These are phyloP conservation scores for Ceriagrion tenellum DNA, from an alignment of 2,888 invertebrate genomes.

Conservation along the genomic window DNA sequence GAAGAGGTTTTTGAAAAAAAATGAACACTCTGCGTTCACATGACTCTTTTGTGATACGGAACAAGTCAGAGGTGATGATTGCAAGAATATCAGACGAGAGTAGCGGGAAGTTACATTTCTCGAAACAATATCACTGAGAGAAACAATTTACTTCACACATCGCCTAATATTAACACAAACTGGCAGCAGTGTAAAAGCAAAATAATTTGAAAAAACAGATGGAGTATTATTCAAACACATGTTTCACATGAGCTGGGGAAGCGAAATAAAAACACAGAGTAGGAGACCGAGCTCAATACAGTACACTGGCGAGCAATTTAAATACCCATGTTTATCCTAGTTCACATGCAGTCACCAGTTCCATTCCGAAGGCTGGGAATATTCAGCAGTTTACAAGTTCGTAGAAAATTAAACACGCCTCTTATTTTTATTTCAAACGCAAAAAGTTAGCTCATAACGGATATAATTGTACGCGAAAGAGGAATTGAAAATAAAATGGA, in stretches of 20 bases:
- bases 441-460: no score
- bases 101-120: no score
- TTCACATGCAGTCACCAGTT: no score
- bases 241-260: background rate
- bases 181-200: background rate
- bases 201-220: background rate
- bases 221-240: background rate
- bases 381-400: no score
- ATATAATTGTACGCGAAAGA: no score
- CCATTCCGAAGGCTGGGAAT: no score
- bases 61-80: background rate
- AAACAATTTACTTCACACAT: background rate
- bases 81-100: background rate
- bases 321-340: background rate
- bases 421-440: no score
- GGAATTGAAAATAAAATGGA: no score
- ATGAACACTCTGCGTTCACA: no score
- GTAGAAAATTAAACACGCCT: no score
- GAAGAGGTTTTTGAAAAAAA: no score
- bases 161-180: background rate
- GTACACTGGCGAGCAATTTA: background rate
- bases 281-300: background rate
- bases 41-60: background rate
- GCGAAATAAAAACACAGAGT: no score
- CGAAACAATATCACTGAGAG: background rate